Base-by-base conservation (phyloP, 2,113 vertebrate species). In the Nerophis lumbriciformis region DNA sequence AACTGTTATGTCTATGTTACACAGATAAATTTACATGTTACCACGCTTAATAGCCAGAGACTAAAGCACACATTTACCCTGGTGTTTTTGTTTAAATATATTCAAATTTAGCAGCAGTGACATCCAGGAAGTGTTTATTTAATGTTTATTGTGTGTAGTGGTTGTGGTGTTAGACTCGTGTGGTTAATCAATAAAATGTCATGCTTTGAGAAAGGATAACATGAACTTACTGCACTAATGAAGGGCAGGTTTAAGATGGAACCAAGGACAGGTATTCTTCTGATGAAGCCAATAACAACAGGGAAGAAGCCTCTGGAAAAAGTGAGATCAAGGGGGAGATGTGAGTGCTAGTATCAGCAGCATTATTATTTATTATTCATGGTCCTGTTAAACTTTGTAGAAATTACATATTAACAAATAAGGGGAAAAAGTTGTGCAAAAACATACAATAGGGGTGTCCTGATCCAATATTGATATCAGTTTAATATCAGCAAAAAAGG, bases 191-290 rank as follows among this genome's bases (percentile, higher is more conserved):
- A 52, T 53, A 49, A 53, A 52, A 44, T 66, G 65, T 54, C 71
- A 64, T 76, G 74, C 76, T 72, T 28, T 19, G 6, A 48, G 58
- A 39, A 50, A 62, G 56, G 38, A 49, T 11, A 45, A 66, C 51
- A 36, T 7, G 57, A 63, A 94, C 94, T 93, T 88, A 98, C 97
- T 81, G 93, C 92, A 79, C 95, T 96, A 87, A 99, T 94, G 86
- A 96, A 96, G 36, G 97, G 95, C 77, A 99, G 90, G 89, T 98
- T 99, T 68, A 99, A 88, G 75, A 99, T 86, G n/a, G 92, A 96
- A 35, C 96, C 97, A 3, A 99, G 93, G 50, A 98, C 83, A 8
- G 97, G 97, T 66, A 99, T 91, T 92, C 97, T 94, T 86, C 96
- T 93, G 78, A 99, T 97, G 77, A 98, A 99, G 76, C 95, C 96